phyloP scores from a whole-genome alignment of 2,797 vertebrate species.

The Psittacula derbiana region DNA sequence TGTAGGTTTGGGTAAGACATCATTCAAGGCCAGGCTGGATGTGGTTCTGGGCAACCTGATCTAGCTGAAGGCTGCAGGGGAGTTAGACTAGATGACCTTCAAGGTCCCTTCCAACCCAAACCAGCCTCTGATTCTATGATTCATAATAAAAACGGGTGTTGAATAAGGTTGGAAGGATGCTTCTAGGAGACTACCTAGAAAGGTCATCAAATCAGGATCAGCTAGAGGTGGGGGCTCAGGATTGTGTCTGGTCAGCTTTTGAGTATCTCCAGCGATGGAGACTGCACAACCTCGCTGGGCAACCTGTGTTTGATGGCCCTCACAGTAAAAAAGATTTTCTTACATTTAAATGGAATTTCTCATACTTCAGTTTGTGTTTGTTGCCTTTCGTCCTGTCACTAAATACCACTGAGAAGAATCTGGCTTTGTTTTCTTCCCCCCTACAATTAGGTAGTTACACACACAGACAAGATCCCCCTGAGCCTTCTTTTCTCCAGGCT shows the following conservation, averaged over 20 bases:
- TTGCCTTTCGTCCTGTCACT: neutral
- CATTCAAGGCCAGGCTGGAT: neutral
- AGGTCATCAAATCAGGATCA: neutral
- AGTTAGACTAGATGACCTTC: neutral
- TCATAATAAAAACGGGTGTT: neutral
- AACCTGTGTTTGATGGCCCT: neutral
- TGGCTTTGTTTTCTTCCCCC: neutral
- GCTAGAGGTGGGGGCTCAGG: neutral
- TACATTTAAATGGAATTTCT: neutral
- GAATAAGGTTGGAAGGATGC: neutral
- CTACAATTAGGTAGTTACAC: neutral
- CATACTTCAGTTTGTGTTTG: neutral
- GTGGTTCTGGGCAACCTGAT: neutral
- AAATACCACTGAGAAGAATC: neutral
- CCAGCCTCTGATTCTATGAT: neutral
- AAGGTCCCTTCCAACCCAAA: neutral
- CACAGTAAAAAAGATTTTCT: neutral
- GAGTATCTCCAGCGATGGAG: neutral
- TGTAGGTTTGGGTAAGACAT: neutral
- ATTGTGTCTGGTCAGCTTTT: neutral
- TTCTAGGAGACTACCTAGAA: neutral
- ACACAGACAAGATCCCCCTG: accelerated
- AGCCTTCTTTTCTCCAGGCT: neutral
- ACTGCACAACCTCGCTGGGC: neutral
- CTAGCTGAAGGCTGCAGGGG: neutral